A percentile compares a stretch with the other conserved stretches of the same genome.
Conservation (phyloP, 2,113 vertebrate genomes). For the Phocoena sinus region DNA sequence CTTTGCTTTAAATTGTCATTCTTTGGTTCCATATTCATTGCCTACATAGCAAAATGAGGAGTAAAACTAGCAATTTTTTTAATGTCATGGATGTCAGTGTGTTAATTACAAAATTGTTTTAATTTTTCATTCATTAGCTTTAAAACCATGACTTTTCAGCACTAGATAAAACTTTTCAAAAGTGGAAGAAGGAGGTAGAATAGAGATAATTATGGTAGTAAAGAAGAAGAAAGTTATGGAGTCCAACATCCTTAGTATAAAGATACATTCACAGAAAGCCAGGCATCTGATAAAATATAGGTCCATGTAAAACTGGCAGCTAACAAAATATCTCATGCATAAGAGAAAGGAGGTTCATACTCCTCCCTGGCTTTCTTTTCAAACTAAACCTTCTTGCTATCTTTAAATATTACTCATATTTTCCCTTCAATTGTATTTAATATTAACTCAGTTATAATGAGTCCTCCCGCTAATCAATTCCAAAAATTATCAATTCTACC, state of each 20-base stretch:
- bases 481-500: background rate
- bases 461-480: background rate
- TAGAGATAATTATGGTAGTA: background rate
- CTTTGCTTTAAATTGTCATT: constrained; percentile 29
- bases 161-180: background rate
- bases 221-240: background rate
- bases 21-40: background rate
- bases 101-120: constrained; percentile 1
- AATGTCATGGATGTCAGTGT: background rate
- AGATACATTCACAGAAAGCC: background rate
- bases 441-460: background rate
- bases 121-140: constrained; percentile 35
- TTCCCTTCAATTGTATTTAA: background rate
- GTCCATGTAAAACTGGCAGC: background rate
- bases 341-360: background rate
- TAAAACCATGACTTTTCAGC: background rate
- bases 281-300: background rate
- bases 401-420: background rate
- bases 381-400: background rate
- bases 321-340: background rate
- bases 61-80: background rate
- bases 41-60: background rate
- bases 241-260: background rate
- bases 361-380: background rate
- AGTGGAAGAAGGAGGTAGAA: background rate